Conservation (phyloP, 2,113 vertebrate genomes). For the Clinocottus analis region DNA sequence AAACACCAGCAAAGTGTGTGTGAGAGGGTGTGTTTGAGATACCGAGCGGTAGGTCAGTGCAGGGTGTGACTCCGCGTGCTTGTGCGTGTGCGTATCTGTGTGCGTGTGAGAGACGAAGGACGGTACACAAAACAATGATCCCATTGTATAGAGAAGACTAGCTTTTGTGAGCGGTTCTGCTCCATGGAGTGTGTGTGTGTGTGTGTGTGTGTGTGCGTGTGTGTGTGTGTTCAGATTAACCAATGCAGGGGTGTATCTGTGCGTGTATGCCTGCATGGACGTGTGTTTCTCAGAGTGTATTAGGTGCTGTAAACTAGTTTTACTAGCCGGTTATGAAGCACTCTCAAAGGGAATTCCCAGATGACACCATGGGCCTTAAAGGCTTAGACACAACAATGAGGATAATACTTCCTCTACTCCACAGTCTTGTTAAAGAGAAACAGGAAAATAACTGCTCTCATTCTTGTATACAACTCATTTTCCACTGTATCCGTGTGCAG, state of each 20-base stretch:
- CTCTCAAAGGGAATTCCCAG: slow-evolving; percentile 35
- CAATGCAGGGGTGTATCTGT: slow-evolving; percentile 9
- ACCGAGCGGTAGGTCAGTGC: slow-evolving; percentile 1
- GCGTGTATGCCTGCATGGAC: no score
- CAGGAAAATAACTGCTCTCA: slow-evolving; percentile 1
- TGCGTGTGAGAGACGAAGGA: slow-evolving; percentile 42
- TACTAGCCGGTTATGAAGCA: slow-evolving; percentile 24
- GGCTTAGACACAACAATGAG: slow-evolving; percentile 25
- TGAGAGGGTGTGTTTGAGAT: slow-evolving; percentile 54
- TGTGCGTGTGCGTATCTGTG: slow-evolving; percentile 8
- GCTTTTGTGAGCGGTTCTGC: slow-evolving; percentile 50
- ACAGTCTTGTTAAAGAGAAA: background rate
- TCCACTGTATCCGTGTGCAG: slow-evolving; percentile 67
- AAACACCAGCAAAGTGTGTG: slow-evolving; percentile 44
- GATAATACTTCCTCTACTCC: slow-evolving; percentile 14
- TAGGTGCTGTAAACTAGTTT: slow-evolving; percentile 55
- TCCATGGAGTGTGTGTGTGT: slow-evolving; percentile 12
- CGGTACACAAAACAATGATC: slow-evolving; percentile 59
- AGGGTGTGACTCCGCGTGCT: slow-evolving; percentile 7
- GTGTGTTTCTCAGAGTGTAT: background rate
- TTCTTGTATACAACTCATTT: background rate
- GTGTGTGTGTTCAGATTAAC: slow-evolving; percentile 26
- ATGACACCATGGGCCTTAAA: slow-evolving; percentile 22
- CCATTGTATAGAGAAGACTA: slow-evolving; percentile 55
- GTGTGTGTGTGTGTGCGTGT: background rate